These are phyloP conservation scores for Melinaea menophilus DNA, from an alignment of 2,888 invertebrate genomes.

Conservation along the genomic window DNA sequence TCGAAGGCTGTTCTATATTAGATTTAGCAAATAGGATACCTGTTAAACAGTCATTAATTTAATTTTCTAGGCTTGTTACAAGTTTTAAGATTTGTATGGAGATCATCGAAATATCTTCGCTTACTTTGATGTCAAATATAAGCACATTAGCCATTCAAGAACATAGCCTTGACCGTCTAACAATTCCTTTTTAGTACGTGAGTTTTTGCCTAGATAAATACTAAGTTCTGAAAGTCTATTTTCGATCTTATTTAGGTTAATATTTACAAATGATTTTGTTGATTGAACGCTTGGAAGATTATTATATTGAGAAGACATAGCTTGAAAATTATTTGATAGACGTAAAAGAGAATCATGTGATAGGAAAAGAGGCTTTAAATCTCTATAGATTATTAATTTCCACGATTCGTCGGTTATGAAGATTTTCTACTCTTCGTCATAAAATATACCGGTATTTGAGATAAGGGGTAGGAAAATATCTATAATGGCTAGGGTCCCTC, in stretches of 20 bases:
- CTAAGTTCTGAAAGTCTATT: background rate
- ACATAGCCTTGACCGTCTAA: constrained; percentile 33
- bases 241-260: no score
- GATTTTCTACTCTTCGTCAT: constrained; percentile 19
- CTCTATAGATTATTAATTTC: constrained; percentile 34
- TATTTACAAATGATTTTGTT: no score
- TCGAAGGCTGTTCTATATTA: no score
- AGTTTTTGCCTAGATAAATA: constrained; percentile 22
- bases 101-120: constrained; percentile 35
- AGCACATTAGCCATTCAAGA: constrained; percentile 37
- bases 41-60: constrained; percentile 33
- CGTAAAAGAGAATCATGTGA: constrained; percentile 30
- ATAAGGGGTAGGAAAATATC: constrained; percentile 23
- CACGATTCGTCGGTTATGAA: constrained; percentile 29
- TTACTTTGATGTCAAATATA: constrained; percentile 32
- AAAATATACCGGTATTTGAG: constrained; percentile 29
- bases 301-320: no score
- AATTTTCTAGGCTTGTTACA: constrained; percentile 32
- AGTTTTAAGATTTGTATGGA: constrained; percentile 24
- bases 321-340: constrained; percentile 1
- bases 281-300: no score
- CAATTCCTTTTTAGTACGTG: constrained; percentile 34
- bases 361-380: constrained; percentile 31
- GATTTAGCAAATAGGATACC: constrained; percentile 23
- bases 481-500: constrained; percentile 13